Evolutionary conservation across 2,113 vertebrate genomes (phyloP).

Genomic region (Bubo scandiacus): DNA sequence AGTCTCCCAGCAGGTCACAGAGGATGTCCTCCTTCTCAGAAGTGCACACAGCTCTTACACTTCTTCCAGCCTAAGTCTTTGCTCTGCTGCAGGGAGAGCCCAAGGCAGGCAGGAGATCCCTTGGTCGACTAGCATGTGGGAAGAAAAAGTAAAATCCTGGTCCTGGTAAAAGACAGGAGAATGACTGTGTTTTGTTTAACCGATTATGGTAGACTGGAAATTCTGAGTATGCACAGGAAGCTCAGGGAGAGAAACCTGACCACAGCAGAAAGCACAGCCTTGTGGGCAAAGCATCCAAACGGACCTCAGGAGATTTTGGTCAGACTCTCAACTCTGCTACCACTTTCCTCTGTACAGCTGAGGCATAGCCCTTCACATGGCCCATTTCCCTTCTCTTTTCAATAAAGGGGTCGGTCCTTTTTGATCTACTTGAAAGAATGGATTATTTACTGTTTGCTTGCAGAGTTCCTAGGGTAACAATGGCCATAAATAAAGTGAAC

Average conservation of each 20-base stretch:
- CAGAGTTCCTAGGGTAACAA: neutral
- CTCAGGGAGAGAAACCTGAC: neutral
- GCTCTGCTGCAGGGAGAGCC: neutral
- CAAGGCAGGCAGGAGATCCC: neutral
- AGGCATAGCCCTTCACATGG: neutral
- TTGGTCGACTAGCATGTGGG: neutral
- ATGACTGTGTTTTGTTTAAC: neutral
- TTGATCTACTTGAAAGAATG: neutral
- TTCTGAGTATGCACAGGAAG: neutral
- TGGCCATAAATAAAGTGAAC: neutral
- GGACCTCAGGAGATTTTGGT: neutral
- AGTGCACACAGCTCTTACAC: neutral
- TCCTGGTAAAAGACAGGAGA: neutral
- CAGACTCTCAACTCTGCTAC: neutral
- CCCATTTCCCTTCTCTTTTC: neutral
- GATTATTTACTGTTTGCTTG: neutral
- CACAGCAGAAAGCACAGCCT: neutral
- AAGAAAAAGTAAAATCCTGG: neutral
- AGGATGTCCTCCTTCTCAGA: neutral
- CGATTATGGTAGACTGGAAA: rapidly evolving
- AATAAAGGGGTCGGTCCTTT: neutral
- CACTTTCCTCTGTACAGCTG: neutral
- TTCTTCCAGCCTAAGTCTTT: neutral
- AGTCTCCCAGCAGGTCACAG: neutral
- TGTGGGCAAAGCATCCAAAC: neutral